Evolutionary conservation across 2,113 vertebrate genomes (phyloP).

Genomic region (Ciconia stormi): DNA sequence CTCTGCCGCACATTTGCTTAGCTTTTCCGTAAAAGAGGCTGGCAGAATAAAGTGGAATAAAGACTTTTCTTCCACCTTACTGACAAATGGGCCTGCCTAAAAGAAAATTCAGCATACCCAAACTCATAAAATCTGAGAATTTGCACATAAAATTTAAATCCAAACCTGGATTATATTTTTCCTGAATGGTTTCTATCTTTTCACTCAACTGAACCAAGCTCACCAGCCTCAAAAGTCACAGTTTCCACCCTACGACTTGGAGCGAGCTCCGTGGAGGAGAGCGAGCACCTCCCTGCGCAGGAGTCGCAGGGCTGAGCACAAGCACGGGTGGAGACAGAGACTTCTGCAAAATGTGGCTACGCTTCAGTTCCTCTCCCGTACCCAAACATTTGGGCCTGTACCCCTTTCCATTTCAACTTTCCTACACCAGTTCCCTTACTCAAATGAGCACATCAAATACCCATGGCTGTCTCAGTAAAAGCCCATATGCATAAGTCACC

Average conservation of each 20-base stretch:
- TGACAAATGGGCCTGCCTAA: accelerated
- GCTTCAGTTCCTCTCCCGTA: background rate
- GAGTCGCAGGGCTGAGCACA: background rate
- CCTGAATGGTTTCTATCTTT: background rate
- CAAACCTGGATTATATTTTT: background rate
- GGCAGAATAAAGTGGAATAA: background rate
- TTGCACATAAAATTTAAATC: background rate
- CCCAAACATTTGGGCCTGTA: background rate
- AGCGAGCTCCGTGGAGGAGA: background rate
- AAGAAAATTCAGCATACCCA: background rate
- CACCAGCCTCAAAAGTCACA: background rate
- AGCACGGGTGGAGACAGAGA: background rate
- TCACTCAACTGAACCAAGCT: background rate
- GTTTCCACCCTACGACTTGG: background rate
- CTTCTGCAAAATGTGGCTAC: background rate
- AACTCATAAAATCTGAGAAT: background rate
- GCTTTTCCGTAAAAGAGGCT: background rate
- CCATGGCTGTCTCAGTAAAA: background rate
- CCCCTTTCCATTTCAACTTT: constrained; percentile 1
- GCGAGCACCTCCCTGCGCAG: background rate
- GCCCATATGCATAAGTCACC: accelerated
- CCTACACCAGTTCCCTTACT: background rate
- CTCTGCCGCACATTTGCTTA: background rate
- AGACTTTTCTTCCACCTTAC: background rate
- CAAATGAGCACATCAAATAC: background rate